Percentiles rank a stretch among this genome's conserved stretches.
phyloP scores from a whole-genome alignment of 1,140 invertebrate species.

The Pemphigus obesinymphae region DNA sequence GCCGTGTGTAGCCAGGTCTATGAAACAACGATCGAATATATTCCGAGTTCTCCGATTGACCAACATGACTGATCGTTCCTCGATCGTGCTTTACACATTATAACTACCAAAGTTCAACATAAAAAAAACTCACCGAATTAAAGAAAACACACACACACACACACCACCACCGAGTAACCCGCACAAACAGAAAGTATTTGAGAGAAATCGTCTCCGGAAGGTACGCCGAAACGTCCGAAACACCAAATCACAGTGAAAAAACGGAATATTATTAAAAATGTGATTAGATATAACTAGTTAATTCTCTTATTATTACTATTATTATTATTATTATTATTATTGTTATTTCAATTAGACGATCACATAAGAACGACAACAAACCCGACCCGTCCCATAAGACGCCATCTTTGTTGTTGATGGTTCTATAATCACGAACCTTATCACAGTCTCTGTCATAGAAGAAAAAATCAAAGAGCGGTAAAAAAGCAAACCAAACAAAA shows the following conservation, averaged over 20 bases:
- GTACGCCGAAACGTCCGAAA: neutral
- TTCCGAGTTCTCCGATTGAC: neutral
- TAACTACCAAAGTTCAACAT: no score
- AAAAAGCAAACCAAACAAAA: neutral
- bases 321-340: neutral
- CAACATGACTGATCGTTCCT: neutral
- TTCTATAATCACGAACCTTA: neutral
- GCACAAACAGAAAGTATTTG: neutral
- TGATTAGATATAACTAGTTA: neutral
- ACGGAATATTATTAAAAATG: neutral
- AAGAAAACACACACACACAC: neutral
- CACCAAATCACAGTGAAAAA: no score
- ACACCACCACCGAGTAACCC: neutral
- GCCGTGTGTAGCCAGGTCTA: neutral
- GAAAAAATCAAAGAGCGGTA: neutral
- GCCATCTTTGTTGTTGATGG: constrained; percentile 32
- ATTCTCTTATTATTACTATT: neutral
- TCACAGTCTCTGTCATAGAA: constrained; percentile 18
- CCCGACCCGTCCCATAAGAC: constrained; percentile 30
- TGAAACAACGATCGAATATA: neutral
- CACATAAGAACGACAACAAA: constrained; percentile 20
- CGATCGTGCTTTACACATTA: neutral
- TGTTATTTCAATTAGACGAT: neutral
- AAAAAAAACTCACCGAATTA: neutral
- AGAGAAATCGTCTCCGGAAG: neutral